Conservation (phyloP, 1,140 invertebrate genomes). For the Diorhabda sublineata region DNA sequence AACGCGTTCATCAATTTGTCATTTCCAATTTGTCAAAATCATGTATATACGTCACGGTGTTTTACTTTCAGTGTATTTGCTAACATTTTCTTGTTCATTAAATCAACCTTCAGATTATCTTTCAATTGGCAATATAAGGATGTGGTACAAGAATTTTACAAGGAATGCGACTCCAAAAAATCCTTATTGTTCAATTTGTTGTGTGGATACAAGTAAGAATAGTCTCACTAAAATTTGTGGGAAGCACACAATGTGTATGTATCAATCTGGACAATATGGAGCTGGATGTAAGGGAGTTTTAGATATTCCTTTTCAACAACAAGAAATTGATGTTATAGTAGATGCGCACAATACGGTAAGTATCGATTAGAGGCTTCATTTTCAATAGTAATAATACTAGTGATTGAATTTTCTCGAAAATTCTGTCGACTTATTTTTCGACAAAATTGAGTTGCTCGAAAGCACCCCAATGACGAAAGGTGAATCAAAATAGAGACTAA, state of each 20-base stretch:
- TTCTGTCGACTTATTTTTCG: too few species aligned
- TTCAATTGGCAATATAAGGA: constrained; percentile 13
- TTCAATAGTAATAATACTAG: too few species aligned
- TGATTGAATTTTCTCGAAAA: too few species aligned
- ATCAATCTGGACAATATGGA: constrained; percentile 24
- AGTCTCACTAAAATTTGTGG: constrained; percentile 34
- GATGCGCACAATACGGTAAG: constrained; percentile 50
- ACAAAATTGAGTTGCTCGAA: too few species aligned
- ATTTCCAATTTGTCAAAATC: not conserved
- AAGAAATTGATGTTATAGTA: constrained; percentile 39
- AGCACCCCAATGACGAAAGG: too few species aligned
- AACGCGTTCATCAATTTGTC: too few species aligned
- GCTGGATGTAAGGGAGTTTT: constrained; percentile 37
- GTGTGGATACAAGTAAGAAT: constrained; percentile 24
- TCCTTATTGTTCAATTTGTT: constrained; percentile 36
- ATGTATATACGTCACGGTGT: not conserved
- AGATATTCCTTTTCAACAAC: constrained; percentile 31
- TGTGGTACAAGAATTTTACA: constrained; percentile 18
- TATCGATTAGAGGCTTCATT: constrained; percentile 5
- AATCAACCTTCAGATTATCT: constrained; percentile 3
- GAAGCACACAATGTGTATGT: constrained; percentile 37
- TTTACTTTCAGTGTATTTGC: not conserved
- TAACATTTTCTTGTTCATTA: not conserved
- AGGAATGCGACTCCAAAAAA: constrained; percentile 9
- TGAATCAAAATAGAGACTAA: too few species aligned